A percentile compares a stretch with the other conserved stretches of the same genome.
These are phyloP conservation scores for Odontamblyopus lacepedii DNA, from an alignment of 2,797 vertebrate genomes.

Conservation along the genomic window DNA sequence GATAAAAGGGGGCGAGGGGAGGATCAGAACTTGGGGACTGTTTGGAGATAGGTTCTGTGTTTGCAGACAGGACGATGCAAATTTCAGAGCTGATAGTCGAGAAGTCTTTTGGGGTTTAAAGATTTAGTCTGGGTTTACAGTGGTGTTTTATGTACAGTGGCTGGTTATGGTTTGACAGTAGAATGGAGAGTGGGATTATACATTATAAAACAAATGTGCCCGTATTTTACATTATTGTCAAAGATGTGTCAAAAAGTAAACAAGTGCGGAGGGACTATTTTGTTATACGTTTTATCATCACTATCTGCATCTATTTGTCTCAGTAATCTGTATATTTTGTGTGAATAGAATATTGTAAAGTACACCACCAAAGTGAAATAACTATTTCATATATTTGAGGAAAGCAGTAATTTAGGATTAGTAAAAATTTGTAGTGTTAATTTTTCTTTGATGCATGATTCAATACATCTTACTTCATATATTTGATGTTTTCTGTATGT, in stretches of 20 bases:
- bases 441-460: too few relatives aligned
- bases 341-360: too few relatives aligned
- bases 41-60: conserved; percentile 14
- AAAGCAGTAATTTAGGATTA: too few relatives aligned
- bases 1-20: conserved; percentile 42
- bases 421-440: too few relatives aligned
- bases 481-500: too few relatives aligned
- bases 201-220: neutral
- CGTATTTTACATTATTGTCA: neutral
- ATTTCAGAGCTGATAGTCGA: conserved; percentile 26
- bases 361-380: too few relatives aligned
- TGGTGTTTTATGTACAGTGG: neutral
- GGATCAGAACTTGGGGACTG: conserved; percentile 26
- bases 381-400: too few relatives aligned
- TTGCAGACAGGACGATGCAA: conserved; percentile 10
- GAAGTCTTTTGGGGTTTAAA: conserved; percentile 11
- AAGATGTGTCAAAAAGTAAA: neutral
- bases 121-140: neutral
- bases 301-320: neutral
- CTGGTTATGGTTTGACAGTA: neutral
- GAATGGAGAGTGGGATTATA: neutral
- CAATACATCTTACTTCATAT: too few relatives aligned
- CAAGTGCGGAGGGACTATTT: neutral
- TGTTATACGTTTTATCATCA: neutral
- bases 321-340: too few relatives aligned